Evolutionary conservation across 2,888 invertebrate genomes (phyloP).

Genomic region (Amaurobius ferox): DNA sequence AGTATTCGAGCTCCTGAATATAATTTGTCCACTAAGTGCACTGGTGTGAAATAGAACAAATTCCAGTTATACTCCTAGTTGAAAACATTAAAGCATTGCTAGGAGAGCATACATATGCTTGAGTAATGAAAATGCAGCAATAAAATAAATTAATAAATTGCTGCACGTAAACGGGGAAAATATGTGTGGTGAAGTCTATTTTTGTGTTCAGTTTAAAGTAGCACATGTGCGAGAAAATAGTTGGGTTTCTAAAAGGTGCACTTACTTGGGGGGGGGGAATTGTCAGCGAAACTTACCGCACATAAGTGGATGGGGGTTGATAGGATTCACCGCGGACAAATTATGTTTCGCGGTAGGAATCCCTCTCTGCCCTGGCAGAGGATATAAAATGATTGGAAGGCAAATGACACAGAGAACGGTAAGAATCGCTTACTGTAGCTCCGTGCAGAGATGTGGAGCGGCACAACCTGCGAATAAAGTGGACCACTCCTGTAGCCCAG

Average conservation of each 20-base stretch:
- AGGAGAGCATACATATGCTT: neutral
- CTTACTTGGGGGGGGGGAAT: neutral
- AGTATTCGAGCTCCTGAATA: too few relatives aligned
- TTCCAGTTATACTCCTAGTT: too few relatives aligned
- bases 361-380: constrained; percentile 9
- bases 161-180: neutral
- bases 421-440: constrained; percentile 54
- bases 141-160: neutral
- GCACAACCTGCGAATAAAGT: constrained; percentile 58
- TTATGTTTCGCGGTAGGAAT: constrained; percentile 7
- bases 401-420: constrained; percentile 15
- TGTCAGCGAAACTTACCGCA: neutral
- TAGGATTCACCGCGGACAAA: neutral
- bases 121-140: neutral
- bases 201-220: too few relatives aligned
- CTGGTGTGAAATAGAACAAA: too few relatives aligned
- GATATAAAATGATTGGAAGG: constrained; percentile 14
- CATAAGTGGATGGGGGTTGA: constrained; percentile 1
- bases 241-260: neutral
- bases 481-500: constrained; percentile 62
- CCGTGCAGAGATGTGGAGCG: constrained; percentile 29
- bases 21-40: too few relatives aligned
- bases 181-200: too few relatives aligned
- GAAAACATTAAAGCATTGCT: neutral
- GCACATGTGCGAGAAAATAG: neutral